Conservation (phyloP, 2,888 invertebrate species). For the Eledone cirrhosa region DNA sequence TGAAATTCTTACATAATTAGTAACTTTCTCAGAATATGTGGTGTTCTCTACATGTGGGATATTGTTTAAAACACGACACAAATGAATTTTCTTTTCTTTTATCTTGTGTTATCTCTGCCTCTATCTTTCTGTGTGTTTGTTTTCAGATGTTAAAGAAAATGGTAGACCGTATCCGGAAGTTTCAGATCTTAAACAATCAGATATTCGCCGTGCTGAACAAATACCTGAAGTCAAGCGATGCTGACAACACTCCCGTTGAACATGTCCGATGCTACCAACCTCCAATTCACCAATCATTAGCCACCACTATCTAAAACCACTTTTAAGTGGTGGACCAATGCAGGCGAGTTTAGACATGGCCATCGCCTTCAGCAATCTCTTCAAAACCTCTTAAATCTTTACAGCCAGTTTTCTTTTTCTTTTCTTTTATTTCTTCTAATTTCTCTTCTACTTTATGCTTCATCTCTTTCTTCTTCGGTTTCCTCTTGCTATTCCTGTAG, state of each 20-base stretch:
- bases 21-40: too few relatives aligned
- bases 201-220: conserved; percentile 95
- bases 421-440: neutral
- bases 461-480: neutral
- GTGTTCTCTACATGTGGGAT: too few relatives aligned
- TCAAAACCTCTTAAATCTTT: neutral
- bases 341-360: too few relatives aligned
- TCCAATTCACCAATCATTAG: conserved; percentile 72
- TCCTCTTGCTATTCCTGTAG: too few relatives aligned
- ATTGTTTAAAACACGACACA: too few relatives aligned
- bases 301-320: conserved; percentile 46
- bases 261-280: conserved; percentile 97
- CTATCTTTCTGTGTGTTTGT: conserved; percentile 1
- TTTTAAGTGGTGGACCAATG: neutral
- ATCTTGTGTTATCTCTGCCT: neutral
- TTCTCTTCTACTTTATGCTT: neutral
- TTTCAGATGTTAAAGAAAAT: conserved; percentile 79
- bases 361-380: too few relatives aligned
- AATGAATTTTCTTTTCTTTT: neutral
- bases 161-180: conserved; percentile 96
- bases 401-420: neutral
- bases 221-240: conserved; percentile 83
- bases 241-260: conserved; percentile 82
- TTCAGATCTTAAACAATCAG: conserved; percentile 98
- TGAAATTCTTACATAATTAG: too few relatives aligned